These are phyloP conservation scores for Rhineura floridana DNA, from an alignment of 2,113 vertebrate species.

Conservation along the genomic window DNA sequence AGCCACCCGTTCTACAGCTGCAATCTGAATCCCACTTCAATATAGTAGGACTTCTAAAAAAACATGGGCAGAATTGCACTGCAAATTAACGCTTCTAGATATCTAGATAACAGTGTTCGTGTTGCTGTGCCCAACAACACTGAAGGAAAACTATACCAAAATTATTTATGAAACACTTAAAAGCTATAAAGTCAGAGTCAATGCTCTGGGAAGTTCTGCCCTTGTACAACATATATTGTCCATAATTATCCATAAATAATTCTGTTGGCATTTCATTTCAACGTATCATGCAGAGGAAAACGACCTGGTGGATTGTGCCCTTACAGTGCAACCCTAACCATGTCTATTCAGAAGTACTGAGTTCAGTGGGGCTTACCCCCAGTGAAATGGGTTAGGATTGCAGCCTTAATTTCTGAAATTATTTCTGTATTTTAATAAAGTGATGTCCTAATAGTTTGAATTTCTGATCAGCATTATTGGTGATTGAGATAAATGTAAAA, in stretches of 20 bases:
- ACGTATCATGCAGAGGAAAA: neutral
- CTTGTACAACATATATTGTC: neutral
- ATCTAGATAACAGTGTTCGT: too few species aligned
- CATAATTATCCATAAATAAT: neutral
- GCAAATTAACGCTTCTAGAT: neutral
- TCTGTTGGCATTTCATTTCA: neutral
- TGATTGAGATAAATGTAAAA: accelerated
- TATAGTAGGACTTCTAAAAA: neutral
- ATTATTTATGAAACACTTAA: neutral
- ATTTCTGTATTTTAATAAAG: too few species aligned
- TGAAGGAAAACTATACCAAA: neutral
- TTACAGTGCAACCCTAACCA: too few species aligned
- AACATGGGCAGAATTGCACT: neutral
- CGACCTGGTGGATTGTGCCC: neutral
- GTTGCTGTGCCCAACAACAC: neutral
- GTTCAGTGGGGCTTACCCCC: too few species aligned
- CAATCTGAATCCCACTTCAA: neutral
- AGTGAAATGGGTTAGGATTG: too few species aligned
- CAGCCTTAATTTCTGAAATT: too few species aligned
- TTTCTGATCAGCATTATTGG: neutral
- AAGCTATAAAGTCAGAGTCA: neutral
- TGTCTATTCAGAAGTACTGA: too few species aligned
- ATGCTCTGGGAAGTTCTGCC: neutral
- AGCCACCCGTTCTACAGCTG: neutral
- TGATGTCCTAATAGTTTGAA: constrained; percentile 14